phyloP scores from a whole-genome alignment of 1,140 invertebrate genomes.

The Dolichoris vasculosae region DNA sequence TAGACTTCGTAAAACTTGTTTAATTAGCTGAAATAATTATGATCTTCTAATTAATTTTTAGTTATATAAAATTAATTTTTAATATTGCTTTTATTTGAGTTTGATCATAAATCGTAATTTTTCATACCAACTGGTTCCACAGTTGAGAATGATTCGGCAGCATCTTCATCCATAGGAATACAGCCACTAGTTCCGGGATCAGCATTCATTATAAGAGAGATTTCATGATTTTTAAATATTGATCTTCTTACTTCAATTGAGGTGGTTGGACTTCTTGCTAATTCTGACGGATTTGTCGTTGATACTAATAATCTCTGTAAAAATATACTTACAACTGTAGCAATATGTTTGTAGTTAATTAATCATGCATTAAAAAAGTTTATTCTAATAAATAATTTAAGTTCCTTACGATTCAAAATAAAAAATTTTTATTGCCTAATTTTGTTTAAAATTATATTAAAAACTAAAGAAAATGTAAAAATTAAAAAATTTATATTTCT shows the following conservation, averaged over 20 bases:
- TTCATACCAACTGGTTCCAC: background rate
- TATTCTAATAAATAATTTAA: too few relatives aligned
- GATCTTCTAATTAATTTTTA: too few relatives aligned
- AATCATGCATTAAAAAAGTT: background rate
- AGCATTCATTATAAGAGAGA: background rate
- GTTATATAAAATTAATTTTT: too few relatives aligned
- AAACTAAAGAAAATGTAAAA: too few relatives aligned
- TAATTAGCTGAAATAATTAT: too few relatives aligned
- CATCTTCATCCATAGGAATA: conserved; percentile 5
- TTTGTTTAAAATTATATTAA: too few relatives aligned
- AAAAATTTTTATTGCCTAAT: too few relatives aligned
- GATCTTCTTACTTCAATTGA: background rate
- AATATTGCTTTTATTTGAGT: too few relatives aligned
- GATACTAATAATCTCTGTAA: background rate
- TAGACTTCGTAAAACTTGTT: too few relatives aligned
- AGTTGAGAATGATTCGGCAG: background rate
- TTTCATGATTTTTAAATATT: conserved; percentile 2
- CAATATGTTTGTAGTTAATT: background rate
- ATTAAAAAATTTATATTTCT: too few relatives aligned
- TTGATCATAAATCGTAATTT: background rate
- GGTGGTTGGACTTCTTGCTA: background rate
- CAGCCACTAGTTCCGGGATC: conserved; percentile 15
- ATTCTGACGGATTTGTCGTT: background rate
- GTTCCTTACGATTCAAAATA: too few relatives aligned
- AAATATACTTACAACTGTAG: background rate